Evolutionary conservation across 2,113 vertebrate species (phyloP), one percentile per base, ranked within the genome.

Genomic region (Dipodomys merriami): DNA sequence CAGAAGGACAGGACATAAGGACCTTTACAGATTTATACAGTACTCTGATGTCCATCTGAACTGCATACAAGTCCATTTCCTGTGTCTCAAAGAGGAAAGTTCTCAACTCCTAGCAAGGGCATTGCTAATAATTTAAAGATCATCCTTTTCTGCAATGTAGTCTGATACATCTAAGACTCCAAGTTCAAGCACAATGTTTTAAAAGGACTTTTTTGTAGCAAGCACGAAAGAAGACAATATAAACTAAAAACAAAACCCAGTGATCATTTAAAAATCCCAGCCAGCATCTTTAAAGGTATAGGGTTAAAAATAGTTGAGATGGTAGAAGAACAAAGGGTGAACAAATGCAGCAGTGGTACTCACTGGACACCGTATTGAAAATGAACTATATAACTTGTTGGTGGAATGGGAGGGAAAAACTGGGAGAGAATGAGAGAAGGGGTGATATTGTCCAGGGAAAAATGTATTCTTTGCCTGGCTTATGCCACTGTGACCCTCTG

Each of bases 221-320:
- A 83, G 74, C 49, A 79, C 68, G 68, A 57, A 71, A 33, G 49
- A 11, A 20, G 16, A 13, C 12, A 73, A 39, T n/a, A 84, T 5
- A n/a, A 94, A 46, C 44, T 62, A 78, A 89, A 91, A 83, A 81
- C 49, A 82, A 89, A 91, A 83, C 76, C 49, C 7, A 79, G 57
- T 71, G 22, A 18, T 18, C 65, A 65, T 25, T 7, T 19, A 25
- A n/a, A 46, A 67, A 68, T 39, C 2, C 6, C 65, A 67, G 18
- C 25, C 10, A 64, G 25, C 1, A 16, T 72, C 53, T 46, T 60
- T 74, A 44, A 72, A 10, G 35, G 23, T 67, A 9, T 77, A 20
- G 69, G 46, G 85, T 9, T 46, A 72, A 93, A 88, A 88, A 87
- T 23, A 25, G 20, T 65, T 49, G 49, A 49, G 49, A 49, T 49